Conservation (phyloP, 2,113 vertebrate genomes). For the Lepus europaeus region DNA sequence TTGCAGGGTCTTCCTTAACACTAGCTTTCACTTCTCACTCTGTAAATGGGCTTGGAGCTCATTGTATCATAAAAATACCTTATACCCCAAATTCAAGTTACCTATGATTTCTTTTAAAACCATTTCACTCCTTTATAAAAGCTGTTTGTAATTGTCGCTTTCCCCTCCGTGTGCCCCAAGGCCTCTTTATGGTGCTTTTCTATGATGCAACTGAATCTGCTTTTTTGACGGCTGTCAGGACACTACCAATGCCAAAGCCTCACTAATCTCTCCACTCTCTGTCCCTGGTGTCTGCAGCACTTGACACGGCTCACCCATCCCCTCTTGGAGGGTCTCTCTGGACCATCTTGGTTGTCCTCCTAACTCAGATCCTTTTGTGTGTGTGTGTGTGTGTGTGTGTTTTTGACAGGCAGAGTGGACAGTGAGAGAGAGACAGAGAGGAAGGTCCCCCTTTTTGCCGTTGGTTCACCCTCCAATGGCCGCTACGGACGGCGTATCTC, state of each 20-base stretch:
- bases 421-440: too few species aligned
- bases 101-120: slow-evolving; percentile 35
- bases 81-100: slow-evolving; percentile 30
- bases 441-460: too few species aligned
- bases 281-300: not conserved
- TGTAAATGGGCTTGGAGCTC: slow-evolving; percentile 20
- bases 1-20: not conserved
- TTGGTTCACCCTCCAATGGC: too few species aligned
- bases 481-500: too few species aligned
- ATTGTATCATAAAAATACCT: slow-evolving; percentile 46
- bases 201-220: not conserved
- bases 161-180: not conserved
- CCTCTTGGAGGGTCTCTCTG: not conserved
- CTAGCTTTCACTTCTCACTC: slow-evolving; percentile 10
- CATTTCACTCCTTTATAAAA: slow-evolving; percentile 1
- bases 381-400: too few species aligned
- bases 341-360: not conserved
- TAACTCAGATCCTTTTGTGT: not conserved
- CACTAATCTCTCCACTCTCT: not conserved
- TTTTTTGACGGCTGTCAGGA: not conserved
- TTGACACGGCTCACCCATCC: not conserved
- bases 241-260: not conserved
- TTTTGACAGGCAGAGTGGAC: too few species aligned
- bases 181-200: not conserved
- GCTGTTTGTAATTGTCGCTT: not conserved